Percentiles rank a stretch among this genome's conserved stretches.
These are phyloP conservation scores for Tauraco erythrolophus DNA, from an alignment of 2,113 vertebrate genomes.

Conservation along the genomic window DNA sequence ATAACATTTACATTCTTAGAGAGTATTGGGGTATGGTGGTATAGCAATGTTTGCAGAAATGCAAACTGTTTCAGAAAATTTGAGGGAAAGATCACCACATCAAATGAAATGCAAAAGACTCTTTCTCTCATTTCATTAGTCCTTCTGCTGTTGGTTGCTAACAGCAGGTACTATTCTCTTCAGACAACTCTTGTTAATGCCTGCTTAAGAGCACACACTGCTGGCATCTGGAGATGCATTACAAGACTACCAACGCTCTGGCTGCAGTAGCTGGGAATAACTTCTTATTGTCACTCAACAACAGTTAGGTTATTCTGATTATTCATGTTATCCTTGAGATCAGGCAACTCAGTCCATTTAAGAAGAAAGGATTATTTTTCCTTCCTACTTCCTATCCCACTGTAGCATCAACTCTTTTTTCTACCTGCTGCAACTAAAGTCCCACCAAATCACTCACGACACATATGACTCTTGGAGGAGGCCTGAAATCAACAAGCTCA, in stretches of 20 bases:
- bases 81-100: background rate
- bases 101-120: background rate
- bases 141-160: background rate
- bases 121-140: background rate
- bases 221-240: background rate
- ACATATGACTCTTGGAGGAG: background rate
- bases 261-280: background rate
- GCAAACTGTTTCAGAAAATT: background rate
- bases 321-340: background rate
- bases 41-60: background rate
- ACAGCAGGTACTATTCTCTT: background rate
- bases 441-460: background rate
- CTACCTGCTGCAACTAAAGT: background rate
- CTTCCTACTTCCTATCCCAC: background rate
- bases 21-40: rapidly evolving
- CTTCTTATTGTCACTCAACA: background rate
- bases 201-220: background rate
- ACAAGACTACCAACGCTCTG: background rate
- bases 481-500: background rate
- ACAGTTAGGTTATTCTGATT: background rate
- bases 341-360: background rate
- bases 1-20: background rate
- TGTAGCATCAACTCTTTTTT: background rate
- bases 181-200: background rate
- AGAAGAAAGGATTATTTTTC: background rate